phyloP scores from a whole-genome alignment of 2,797 vertebrate genomes.

The Bufotes viridis region DNA sequence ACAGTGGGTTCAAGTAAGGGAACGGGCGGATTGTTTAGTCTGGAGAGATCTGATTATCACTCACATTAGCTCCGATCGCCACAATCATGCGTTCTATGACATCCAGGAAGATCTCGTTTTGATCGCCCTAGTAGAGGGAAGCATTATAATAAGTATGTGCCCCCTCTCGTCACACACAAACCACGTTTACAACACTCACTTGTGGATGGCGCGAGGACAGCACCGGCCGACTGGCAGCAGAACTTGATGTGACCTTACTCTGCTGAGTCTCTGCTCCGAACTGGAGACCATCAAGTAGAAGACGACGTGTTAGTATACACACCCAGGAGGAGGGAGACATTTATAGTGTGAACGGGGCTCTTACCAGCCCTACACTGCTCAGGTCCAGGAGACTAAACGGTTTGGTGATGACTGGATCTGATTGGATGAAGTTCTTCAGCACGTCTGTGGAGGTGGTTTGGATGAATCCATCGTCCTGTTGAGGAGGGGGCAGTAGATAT shows the following conservation, averaged over 20 bases:
- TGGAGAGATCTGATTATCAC: slow-evolving; percentile 63
- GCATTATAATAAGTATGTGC: background rate
- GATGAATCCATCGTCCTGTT: slow-evolving; percentile 87
- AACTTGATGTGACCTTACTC: slow-evolving; percentile 87
- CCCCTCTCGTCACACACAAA: background rate
- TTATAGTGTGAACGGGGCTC: background rate
- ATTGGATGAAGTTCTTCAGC: slow-evolving; percentile 90
- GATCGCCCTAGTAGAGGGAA: slow-evolving; percentile 75
- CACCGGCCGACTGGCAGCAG: slow-evolving; percentile 83
- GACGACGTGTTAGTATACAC: background rate
- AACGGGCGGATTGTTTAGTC: no score
- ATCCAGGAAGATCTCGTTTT: slow-evolving; percentile 90
- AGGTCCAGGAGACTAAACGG: slow-evolving; percentile 89
- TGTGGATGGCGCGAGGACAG: slow-evolving; percentile 80
- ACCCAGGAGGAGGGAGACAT: background rate
- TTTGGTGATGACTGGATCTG: slow-evolving; percentile 81
- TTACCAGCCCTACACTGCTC: slow-evolving; percentile 87
- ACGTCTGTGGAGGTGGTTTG: slow-evolving; percentile 87
- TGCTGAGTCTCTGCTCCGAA: slow-evolving; percentile 92
- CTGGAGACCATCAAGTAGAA: slow-evolving; percentile 65
- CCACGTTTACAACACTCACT: slow-evolving; percentile 69
- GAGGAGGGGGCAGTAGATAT: background rate
- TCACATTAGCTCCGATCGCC: slow-evolving; percentile 87
- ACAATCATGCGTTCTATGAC: slow-evolving; percentile 87
- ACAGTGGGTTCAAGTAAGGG: no score